Evolutionary conservation across 2,113 vertebrate genomes (phyloP), one percentile per base, ranked within the genome.

Genomic region (Leucopsar rothschildi): DNA sequence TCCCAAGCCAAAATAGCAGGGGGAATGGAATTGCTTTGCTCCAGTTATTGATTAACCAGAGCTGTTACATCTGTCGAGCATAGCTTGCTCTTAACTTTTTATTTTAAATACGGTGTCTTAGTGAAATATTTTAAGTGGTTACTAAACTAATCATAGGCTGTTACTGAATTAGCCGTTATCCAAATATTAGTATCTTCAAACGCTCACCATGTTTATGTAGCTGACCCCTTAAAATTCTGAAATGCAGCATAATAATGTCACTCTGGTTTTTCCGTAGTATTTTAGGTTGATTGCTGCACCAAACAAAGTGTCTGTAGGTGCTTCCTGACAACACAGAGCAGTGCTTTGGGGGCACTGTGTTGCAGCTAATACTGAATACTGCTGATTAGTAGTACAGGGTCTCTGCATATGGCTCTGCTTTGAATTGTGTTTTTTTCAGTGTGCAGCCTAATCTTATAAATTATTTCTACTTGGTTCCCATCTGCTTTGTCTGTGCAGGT

Each of bases 1-100:
- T 77, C 5, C 39, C 15, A 2, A 72, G 82, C 61, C 72, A 60
- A 50, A 86, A 60, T 4, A 66, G 59, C 37, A 21, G 42, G 35
- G 47, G 40, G 27, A 59, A 59, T 15, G 37, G 40, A 61, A 52
- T 40, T 75, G 73, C 78, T 87, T 52, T 64, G 42, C 52, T 77
- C 53, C 44, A 31, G 96, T 95, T 96, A 84, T 23, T 94, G n/a
- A 92, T 94, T 92, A 97, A 95, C 92, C 29, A 49, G 57, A 27
- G 9, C 27, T 76, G 47, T 35, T 80, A 47, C 4, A 3, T 68
- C 50, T 56, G 24, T 68, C 18, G 2, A 76, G 39, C 33, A 18
- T 28, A 77, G 40, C 55, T 82, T 68, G n/a, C 20, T 42, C 47
- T 52, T 27, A 81, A 69, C 17, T 78, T 61, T 50, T 49, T 66